These are phyloP conservation scores for Poicephalus gulielmi DNA, from an alignment of 2,113 vertebrate species.

Conservation along the genomic window DNA sequence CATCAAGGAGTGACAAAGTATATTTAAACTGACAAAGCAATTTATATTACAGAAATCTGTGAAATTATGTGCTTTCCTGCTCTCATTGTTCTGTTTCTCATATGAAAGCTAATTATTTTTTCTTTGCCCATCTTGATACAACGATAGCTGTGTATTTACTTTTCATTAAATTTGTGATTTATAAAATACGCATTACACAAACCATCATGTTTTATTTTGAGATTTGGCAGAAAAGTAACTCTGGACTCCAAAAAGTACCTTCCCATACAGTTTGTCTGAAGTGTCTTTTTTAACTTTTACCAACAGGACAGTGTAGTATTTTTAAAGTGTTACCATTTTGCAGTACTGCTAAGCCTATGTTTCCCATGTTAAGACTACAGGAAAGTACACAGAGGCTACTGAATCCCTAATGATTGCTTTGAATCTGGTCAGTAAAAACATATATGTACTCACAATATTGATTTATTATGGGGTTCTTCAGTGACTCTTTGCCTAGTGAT, in stretches of 20 bases:
- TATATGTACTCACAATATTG: not conserved
- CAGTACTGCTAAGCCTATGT: not conserved
- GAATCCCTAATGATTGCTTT: not conserved
- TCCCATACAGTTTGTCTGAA: not conserved
- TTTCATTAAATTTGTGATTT: not conserved
- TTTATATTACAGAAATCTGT: slow-evolving; percentile 22
- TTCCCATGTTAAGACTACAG: not conserved
- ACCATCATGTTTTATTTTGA: slow-evolving; percentile 4
- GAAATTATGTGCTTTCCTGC: not conserved
- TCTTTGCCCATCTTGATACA: not conserved
- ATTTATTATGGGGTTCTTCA: not conserved
- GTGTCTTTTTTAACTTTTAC: not conserved
- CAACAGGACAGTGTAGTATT: not conserved
- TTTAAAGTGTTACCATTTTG: not conserved
- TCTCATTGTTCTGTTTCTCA: slow-evolving; percentile 4
- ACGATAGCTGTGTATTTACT: not conserved
- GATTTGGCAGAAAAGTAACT: not conserved
- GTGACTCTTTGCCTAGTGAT: not conserved
- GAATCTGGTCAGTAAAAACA: not conserved
- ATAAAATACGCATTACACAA: slow-evolving; percentile 7
- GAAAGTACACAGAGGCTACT: not conserved
- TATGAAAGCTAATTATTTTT: slow-evolving; percentile 8
- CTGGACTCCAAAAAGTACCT: not conserved
- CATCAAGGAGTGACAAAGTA: slow-evolving; percentile 9
- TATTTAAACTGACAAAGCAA: slow-evolving; percentile 49